These are phyloP conservation scores for Telmatochromis sp. DNA, from an alignment of 2,113 vertebrate species.

Conservation along the genomic window DNA sequence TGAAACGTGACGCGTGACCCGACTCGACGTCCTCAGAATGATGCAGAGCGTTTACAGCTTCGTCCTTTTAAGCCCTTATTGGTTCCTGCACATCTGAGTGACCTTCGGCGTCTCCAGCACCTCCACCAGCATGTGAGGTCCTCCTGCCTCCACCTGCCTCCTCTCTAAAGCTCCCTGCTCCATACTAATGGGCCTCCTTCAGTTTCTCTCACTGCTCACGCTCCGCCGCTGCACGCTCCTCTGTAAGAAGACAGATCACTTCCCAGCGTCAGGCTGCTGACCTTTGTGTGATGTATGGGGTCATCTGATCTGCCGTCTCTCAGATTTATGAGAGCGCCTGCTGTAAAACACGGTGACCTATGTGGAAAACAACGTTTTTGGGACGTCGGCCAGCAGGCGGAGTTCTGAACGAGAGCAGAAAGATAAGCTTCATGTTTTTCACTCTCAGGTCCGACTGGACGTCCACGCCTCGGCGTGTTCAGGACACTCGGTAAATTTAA, in stretches of 20 bases:
- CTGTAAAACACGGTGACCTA: neutral
- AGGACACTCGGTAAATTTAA: neutral
- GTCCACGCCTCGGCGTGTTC: rapidly evolving
- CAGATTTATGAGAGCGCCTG: conserved; percentile 17
- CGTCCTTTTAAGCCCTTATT: neutral
- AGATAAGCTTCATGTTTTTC: neutral
- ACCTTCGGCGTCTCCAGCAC: neutral
- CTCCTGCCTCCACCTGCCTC: neutral
- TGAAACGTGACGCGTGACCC: neutral
- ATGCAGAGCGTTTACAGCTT: neutral
- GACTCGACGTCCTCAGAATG: neutral
- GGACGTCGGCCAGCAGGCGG: neutral
- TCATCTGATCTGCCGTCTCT: neutral
- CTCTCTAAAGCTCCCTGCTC: neutral
- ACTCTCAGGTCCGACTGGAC: neutral
- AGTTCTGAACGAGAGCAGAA: neutral
- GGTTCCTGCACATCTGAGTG: neutral
- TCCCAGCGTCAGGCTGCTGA: neutral
- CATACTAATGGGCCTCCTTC: conserved; percentile 9
- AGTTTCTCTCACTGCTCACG: neutral
- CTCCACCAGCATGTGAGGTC: neutral
- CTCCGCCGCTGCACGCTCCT: neutral
- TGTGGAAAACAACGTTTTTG: neutral
- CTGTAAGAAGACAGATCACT: neutral
- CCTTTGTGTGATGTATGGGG: conserved; percentile 38